Evolutionary conservation across 2,888 invertebrate genomes (phyloP), one percentile per base, ranked within the genome.

Genomic region (Dascillus cervinus): DNA sequence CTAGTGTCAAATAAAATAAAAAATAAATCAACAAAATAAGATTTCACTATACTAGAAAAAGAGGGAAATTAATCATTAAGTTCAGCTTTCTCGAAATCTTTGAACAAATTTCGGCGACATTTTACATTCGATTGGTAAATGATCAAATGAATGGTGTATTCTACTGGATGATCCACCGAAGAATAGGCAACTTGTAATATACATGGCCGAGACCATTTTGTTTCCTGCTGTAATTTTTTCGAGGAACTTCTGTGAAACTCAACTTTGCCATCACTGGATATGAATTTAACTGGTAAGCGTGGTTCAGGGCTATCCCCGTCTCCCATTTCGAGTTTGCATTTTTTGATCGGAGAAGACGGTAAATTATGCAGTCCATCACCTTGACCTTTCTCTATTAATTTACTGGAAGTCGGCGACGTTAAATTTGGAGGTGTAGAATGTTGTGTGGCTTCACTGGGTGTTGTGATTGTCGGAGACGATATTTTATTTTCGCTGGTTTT

Each of bases 141-240:
- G 42, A 79, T 67, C 36, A 68, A 62, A 66, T 76, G 75, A 47
- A 79, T 73, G 3, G 71, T 69, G 49, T 75, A 73, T 11, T 71
- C 71, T 32, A 66, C 29, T 4, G 12, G 11, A 24, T 24, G 11
- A 23, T 22, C 34, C 32, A 71, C 69, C 38, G 68, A 67, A 0
- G 71, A 72, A 56, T 77, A 79, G 13, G 74, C 75, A 9, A 78
- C 70, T 58, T 76, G 75, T 28, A 79, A 56, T 52, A 74, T 77
- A 51, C 76, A 77, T 25, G 73, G 73, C 32, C 76, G 64, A 39
- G 69, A 70, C 77, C 78, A 79, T 46, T 71, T 73, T 1, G 58
- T 62, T 69, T 72, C 35, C 52, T 48, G 37, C 67, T 71, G 41
- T 17, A 58, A 44, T 36, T 62, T 54, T 41, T 59, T 62, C 13